Base-by-base conservation (phyloP, 2,888 invertebrate species). In the Eristalinus aeneus region DNA sequence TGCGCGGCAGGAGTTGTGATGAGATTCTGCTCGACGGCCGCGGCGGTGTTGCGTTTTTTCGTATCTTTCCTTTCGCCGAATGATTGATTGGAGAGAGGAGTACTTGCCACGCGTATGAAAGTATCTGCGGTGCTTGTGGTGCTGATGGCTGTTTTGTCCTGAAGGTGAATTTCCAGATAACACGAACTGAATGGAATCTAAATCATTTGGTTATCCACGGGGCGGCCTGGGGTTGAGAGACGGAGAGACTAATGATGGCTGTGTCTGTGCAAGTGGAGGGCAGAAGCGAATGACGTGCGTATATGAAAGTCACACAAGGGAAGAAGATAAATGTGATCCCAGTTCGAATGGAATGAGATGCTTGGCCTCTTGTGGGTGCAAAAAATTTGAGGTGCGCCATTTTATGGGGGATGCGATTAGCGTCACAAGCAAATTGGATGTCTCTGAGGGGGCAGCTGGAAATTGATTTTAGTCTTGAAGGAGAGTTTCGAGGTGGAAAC, bases 81-180 rank as follows among this genome's bases (percentile, higher is more conserved):
- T 65, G 71, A 78, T 65, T 72, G 78, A 78, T 71, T 65, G 71
- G 64, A 56, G 71, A 64, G 23, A 78, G 46, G 46, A 58, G 31
- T 65, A 71, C 46, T 60, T 71, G 71, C 60, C 71, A 71, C 71
- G 71, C 71, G 71, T 61, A 69, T 69, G 61, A 23, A 53, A 61
- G 39, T 60, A 69, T 69, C 58, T 56, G 22, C 6, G 36, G 11
- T 20, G 32, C 20, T 34, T 32, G 68, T 11, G 54, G 32, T 36
- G 22, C 10, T 58, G 22, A 22, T 6, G 23, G 27, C n/a, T 16
- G 16, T n/a, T 9, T 8, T n/a, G 12, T 56, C 22, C 22, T 36
- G 27, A 31, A 16, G 23, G 60, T 27, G 60, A 16, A 34, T 58
- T 69, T 27, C 2, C 36, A 60, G 58, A 71, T 71, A 60, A 39